Conservation (phyloP, 1,140 invertebrate species). For the Centruroides sculpturatus region DNA sequence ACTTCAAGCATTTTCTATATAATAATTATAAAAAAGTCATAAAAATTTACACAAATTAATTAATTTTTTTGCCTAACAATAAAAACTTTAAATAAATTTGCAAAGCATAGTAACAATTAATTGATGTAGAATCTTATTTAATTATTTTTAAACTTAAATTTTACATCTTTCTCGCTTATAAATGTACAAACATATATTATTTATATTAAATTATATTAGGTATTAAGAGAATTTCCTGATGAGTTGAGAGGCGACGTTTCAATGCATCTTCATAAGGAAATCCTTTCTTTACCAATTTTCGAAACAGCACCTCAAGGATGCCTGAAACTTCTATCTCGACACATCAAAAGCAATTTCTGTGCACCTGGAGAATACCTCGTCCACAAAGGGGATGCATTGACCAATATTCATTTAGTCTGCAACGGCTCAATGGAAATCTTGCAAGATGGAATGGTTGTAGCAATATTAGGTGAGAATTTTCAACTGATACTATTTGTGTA, state of each 20-base stretch:
- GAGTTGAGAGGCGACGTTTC: constrained; percentile 87
- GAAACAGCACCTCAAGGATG: constrained; percentile 75
- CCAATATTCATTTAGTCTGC: constrained; percentile 90
- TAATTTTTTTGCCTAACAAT: no score
- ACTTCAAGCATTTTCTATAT: no score
- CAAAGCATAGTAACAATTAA: no score
- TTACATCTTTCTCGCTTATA: no score
- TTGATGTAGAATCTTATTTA: no score
- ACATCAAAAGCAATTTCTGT: constrained; percentile 83
- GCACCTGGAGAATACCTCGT: constrained; percentile 92
- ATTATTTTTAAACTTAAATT: no score
- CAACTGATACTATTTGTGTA: constrained; percentile 22
- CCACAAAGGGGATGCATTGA: constrained; percentile 90
- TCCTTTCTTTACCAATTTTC: constrained; percentile 85
- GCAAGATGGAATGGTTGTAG: constrained; percentile 94
- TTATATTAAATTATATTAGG: constrained; percentile 39
- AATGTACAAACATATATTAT: no score
- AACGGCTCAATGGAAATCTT: constrained; percentile 98
- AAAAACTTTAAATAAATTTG: no score
- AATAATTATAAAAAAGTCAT: no score
- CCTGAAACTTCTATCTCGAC: constrained; percentile 73
- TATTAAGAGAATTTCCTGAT: constrained; percentile 89
- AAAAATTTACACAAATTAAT: no score
- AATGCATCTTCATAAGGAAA: constrained; percentile 87
- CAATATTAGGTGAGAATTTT: constrained; percentile 70